These are phyloP conservation scores for Drosophila buzzatii DNA, from an alignment of 2,888 invertebrate genomes.

Conservation along the genomic window DNA sequence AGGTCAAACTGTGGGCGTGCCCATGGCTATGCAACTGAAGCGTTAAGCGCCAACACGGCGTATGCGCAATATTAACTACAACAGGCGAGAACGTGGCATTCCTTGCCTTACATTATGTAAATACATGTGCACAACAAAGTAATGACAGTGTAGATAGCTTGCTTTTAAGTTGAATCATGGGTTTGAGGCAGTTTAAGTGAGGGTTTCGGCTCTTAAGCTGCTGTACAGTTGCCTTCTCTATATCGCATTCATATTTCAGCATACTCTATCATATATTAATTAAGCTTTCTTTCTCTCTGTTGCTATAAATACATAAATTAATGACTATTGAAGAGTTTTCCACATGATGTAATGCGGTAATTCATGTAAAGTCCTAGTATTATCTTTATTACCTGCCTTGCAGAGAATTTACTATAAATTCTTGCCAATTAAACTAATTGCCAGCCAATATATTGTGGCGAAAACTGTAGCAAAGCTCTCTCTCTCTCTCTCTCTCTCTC, in stretches of 20 bases:
- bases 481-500: background rate
- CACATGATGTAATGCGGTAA: background rate
- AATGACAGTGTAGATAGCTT: constrained; percentile 10
- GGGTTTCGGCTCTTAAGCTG: background rate
- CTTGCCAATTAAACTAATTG: constrained; percentile 55
- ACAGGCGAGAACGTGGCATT: constrained; percentile 10
- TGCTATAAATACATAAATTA: background rate
- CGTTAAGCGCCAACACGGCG: constrained; percentile 52
- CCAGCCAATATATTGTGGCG: constrained; percentile 27
- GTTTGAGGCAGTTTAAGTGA: background rate
- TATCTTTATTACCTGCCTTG: constrained; percentile 29
- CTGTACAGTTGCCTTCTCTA: no score
- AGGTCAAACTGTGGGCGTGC: constrained; percentile 50
- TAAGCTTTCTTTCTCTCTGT: no score
- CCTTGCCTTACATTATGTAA: constrained; percentile 40
- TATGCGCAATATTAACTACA: constrained; percentile 40
- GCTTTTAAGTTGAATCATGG: no score
- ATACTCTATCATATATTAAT: background rate
- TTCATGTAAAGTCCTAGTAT: constrained; percentile 10
- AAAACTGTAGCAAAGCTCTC: constrained; percentile 1
- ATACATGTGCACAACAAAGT: constrained; percentile 42
- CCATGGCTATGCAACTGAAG: constrained; percentile 30
- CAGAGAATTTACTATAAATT: constrained; percentile 25
- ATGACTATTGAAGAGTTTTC: constrained; percentile 3
- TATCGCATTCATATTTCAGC: background rate